These are phyloP conservation scores for Erithacus rubecula DNA, from an alignment of 2,797 vertebrate genomes.

Conservation along the genomic window DNA sequence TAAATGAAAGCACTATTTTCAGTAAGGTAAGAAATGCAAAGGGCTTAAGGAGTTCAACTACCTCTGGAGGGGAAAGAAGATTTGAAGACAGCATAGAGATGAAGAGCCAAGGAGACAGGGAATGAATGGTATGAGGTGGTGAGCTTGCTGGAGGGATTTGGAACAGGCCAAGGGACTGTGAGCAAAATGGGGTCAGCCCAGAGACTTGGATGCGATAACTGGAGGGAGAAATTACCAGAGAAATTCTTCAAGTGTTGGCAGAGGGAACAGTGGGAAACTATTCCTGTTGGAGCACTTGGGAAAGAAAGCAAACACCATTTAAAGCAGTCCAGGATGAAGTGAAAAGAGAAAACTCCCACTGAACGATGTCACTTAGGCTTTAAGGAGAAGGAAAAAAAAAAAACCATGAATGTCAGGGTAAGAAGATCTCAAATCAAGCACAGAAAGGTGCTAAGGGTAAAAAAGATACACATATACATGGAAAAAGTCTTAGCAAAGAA, in stretches of 20 bases:
- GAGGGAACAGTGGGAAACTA: not conserved
- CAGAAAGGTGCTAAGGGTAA: not conserved
- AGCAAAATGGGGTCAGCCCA: not conserved
- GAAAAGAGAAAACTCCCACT: not conserved
- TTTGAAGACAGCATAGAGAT: not conserved
- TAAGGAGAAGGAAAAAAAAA: not conserved
- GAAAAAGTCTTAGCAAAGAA: not conserved
- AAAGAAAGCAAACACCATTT: not conserved
- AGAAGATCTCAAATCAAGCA: not conserved
- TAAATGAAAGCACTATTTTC: slow-evolving; percentile 37
- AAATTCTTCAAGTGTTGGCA: not conserved
- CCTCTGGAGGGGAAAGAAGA: slow-evolving; percentile 1
- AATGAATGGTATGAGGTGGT: not conserved
- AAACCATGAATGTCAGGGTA: not conserved
- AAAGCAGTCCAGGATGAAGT: not conserved
- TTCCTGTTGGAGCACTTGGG: not conserved
- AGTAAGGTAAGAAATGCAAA: not conserved
- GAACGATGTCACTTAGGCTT: not conserved
- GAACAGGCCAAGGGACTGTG: not conserved
- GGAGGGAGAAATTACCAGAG: not conserved
- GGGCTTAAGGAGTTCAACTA: not conserved
- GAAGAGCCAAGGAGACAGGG: not conserved
- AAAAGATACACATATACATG: not conserved
- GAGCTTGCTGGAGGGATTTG: not conserved
- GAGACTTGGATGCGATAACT: not conserved